Percentiles rank a stretch among this genome's conserved stretches.
phyloP scores from a whole-genome alignment of 2,888 invertebrate species.

The Rhimphoctona megacephalus region DNA sequence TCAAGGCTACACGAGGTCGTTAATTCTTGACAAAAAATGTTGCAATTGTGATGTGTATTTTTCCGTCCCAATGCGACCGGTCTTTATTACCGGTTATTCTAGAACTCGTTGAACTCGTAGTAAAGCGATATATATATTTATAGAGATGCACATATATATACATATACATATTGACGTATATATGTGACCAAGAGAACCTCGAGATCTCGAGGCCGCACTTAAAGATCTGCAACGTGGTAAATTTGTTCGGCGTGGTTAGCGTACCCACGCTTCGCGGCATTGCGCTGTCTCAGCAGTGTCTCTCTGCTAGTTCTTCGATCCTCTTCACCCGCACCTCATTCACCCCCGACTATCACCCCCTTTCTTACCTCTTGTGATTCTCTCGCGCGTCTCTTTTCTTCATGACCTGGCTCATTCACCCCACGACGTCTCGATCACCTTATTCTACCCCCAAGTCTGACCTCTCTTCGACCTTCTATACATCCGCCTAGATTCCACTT shows the following conservation, averaged over 20 bases:
- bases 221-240: constrained; percentile 79
- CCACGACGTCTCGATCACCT: constrained; percentile 52
- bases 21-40: not conserved
- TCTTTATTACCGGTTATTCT: constrained; percentile 39
- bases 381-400: constrained; percentile 7
- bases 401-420: constrained; percentile 43
- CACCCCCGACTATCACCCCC: constrained; percentile 7
- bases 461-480: constrained; percentile 39
- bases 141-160: not conserved
- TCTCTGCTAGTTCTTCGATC: constrained; percentile 67
- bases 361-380: not conserved
- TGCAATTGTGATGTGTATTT: not conserved
- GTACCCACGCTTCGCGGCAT: constrained; percentile 54
- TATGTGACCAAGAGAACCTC: constrained; percentile 44
- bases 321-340: constrained; percentile 62
- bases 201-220: constrained; percentile 78
- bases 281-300: constrained; percentile 77
- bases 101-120: constrained; percentile 6
- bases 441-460: constrained; percentile 10
- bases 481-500: constrained; percentile 21
- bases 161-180: not conserved
- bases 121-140: constrained; percentile 1
- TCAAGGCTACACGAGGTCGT: not conserved
- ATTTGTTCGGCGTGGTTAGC: constrained; percentile 69
- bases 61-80: not conserved